phyloP scores from a whole-genome alignment of 2,888 invertebrate species.

The Alentia gelatinosa region DNA sequence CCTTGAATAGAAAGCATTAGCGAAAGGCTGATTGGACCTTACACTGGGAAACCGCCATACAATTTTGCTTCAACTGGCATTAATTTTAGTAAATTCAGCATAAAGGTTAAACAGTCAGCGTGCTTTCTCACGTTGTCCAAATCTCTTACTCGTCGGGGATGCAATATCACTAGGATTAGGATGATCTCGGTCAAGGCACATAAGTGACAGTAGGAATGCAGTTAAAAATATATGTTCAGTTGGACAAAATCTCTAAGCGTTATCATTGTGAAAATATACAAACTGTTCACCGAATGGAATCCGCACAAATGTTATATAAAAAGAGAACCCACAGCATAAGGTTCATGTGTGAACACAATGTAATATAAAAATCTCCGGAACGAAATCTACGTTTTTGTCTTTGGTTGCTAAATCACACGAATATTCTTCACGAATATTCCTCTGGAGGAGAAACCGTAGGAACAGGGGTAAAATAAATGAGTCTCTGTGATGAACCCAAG shows the following conservation, averaged over 20 bases:
- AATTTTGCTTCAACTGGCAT: neutral
- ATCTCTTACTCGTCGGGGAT: neutral
- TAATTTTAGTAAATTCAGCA: neutral
- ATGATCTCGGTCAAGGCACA: slow-evolving; percentile 31
- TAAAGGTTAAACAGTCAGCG: neutral
- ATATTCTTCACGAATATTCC: no score
- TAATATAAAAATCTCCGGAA: neutral
- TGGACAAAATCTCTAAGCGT: neutral
- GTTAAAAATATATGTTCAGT: slow-evolving; percentile 15
- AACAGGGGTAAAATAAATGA: neutral
- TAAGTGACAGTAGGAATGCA: slow-evolving; percentile 42
- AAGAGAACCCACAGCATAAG: neutral
- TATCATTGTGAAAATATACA: neutral
- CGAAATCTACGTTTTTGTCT: neutral
- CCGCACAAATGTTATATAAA: neutral
- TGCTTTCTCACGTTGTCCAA: neutral
- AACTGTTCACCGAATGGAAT: neutral
- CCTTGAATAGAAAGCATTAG: neutral
- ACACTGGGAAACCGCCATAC: neutral
- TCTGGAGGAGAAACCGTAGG: neutral
- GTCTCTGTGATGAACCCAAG: neutral
- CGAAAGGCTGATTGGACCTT: neutral
- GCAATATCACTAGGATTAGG: slow-evolving; percentile 29
- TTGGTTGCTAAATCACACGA: neutral
- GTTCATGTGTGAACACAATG: neutral